A percentile compares a stretch with the other conserved stretches of the same genome.
phyloP scores from a whole-genome alignment of 2,888 invertebrate genomes.

The Sarcophaga subvicina region DNA sequence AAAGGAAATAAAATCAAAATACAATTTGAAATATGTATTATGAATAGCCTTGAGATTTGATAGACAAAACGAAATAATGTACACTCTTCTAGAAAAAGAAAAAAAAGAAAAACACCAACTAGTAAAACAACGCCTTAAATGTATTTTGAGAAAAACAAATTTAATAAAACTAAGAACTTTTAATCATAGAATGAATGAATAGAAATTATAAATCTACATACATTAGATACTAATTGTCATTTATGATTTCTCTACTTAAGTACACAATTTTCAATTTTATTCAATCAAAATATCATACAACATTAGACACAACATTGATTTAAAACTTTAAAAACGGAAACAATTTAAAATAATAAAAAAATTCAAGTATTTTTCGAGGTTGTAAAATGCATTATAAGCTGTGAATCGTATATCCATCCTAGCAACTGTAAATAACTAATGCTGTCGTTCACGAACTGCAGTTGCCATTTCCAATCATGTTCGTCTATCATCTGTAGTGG shows the following conservation, averaged over 20 bases:
- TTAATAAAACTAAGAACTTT: slow-evolving; percentile 21
- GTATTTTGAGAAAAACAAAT: background rate
- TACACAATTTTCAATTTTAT: slow-evolving; percentile 32
- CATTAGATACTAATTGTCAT: background rate
- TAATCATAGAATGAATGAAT: background rate
- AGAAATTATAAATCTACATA: slow-evolving; percentile 6
- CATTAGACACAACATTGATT: background rate
- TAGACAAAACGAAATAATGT: slow-evolving; percentile 18
- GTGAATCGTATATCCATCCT: no score
- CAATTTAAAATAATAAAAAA: no score
- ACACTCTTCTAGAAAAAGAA: background rate
- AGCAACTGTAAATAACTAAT: no score
- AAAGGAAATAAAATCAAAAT: background rate
- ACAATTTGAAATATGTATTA: background rate
- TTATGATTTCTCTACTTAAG: slow-evolving; percentile 5
- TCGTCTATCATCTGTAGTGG: no score
- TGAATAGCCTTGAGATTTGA: slow-evolving; percentile 46
- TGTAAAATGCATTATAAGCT: no score
- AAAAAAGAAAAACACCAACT: slow-evolving; percentile 12
- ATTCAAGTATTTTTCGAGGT: no score
- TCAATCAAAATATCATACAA: background rate
- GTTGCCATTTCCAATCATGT: no score
- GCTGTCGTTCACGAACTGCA: no score
- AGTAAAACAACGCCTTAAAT: slow-evolving; percentile 39
- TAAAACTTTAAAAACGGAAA: background rate